Base-by-base conservation (phyloP, 2,888 invertebrate species). In the Tyria jacobaeae region DNA sequence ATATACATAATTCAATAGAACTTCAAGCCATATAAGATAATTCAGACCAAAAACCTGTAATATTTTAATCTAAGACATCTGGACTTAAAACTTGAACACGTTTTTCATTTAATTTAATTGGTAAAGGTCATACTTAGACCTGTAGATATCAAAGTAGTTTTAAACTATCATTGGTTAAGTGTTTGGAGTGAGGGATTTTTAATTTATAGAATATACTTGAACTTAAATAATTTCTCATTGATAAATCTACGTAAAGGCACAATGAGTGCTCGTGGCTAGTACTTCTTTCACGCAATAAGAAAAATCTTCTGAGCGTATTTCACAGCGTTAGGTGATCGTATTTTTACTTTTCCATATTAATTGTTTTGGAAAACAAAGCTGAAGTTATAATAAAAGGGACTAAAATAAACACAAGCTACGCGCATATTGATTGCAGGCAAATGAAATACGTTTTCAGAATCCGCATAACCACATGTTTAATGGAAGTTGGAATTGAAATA, bases 401-500 rank as follows among this genome's bases (percentile, higher is more conserved):
- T 34, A 12, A 24, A 34, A 48, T 25, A 49, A 49, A 21, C 49
- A 27, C 15, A 21, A 0, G 27, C 27, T 7, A 31, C 27, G 14
- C 15, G 12, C 21, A 35, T 51, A 53, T 39, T 25, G 53, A 39
- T n/a, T n/a, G n/a, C n/a, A n/a, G n/a, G n/a, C n/a, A n/a, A n/a
- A n/a, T 39, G 35, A n/a, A 39, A 39, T 41, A 57, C 47, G 37
- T 61, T 37, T 12, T 57, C n/a, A 24, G 54, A 41, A 60, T 49
- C 54, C 14, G 25, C 21, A 3, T 35, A 31, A 31, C 27, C 27
- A 31, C 27, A 31, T 31, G 27, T 31, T 17, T 64, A 49, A 21
- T 35, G 17, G 1, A 44, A 55, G 24, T 14, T 41, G 34, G 21
- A 57, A 41, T 57, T 24, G 15, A 47, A 62, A 60, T 60, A 39